Conservation (phyloP, 2,888 invertebrate genomes). For the Cryptus viduatorius region DNA sequence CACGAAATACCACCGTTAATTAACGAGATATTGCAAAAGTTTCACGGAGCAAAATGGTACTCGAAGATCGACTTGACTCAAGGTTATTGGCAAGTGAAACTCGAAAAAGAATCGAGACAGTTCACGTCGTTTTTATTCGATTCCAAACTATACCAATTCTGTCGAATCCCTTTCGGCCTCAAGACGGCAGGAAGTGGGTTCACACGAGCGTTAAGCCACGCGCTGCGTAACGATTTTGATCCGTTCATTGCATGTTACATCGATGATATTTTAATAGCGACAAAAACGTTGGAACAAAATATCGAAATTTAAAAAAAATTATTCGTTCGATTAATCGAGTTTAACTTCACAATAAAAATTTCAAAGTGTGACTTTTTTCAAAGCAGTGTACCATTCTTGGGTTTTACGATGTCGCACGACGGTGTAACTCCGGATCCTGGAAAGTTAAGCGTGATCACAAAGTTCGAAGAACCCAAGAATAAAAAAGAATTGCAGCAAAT, state of each 20-base stretch:
- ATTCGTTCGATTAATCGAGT: background rate
- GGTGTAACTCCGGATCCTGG: background rate
- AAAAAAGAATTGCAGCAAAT: background rate
- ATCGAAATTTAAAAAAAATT: background rate
- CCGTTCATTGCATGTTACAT: background rate
- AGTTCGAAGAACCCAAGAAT: slow-evolving; percentile 4
- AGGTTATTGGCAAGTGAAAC: background rate
- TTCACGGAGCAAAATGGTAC: background rate
- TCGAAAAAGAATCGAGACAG: background rate
- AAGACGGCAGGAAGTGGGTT: too few species aligned
- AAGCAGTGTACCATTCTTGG: background rate
- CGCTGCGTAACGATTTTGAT: background rate
- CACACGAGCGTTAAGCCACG: background rate
- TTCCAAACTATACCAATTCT: too few species aligned
- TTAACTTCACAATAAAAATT: background rate
- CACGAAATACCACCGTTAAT: background rate
- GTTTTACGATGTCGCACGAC: background rate
- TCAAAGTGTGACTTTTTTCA: background rate
- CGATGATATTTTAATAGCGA: background rate
- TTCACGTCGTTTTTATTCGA: too few species aligned
- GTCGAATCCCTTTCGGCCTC: too few species aligned
- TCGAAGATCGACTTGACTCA: background rate
- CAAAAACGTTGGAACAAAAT: background rate
- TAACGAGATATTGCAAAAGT: background rate
- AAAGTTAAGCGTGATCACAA: background rate